A percentile compares a stretch with the other conserved stretches of the same genome.
Evolutionary conservation across 2,888 invertebrate genomes (phyloP).

Genomic region (Pseudococcus jackbeardsleyi): DNA sequence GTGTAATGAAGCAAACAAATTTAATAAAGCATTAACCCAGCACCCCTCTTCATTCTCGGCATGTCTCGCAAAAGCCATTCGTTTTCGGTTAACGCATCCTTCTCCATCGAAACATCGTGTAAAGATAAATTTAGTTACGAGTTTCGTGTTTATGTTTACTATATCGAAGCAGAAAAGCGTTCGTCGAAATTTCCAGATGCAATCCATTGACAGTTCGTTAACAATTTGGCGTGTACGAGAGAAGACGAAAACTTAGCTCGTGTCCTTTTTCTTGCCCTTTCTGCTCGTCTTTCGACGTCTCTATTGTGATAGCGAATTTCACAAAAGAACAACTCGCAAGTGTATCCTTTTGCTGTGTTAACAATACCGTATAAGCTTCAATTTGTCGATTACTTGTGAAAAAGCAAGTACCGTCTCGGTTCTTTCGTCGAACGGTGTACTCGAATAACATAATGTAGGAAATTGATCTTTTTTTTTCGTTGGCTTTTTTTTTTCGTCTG

Average conservation of each 20-base stretch:
- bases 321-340: slow-evolving; percentile 48
- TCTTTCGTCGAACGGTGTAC: neutral
- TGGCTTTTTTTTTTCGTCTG: neutral
- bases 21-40: slow-evolving; percentile 28
- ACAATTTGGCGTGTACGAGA: neutral
- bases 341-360: slow-evolving; percentile 35
- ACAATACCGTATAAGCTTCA: slow-evolving; percentile 49
- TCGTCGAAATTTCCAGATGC: slow-evolving; percentile 2
- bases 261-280: neutral
- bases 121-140: neutral
- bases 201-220: slow-evolving; percentile 22
- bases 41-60: neutral
- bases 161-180: neutral
- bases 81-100: neutral
- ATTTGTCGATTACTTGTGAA: slow-evolving; percentile 37
- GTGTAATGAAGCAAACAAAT: slow-evolving; percentile 23
- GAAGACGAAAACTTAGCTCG: neutral
- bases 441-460: slow-evolving; percentile 29
- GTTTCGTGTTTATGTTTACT: slow-evolving; percentile 2
- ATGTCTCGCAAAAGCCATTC: neutral
- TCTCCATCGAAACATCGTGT: neutral
- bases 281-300: neutral
- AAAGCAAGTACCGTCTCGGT: neutral
- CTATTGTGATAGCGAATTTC: slow-evolving; percentile 33
- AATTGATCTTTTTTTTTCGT: slow-evolving; percentile 21